Conservation (phyloP, 2,888 invertebrate genomes). For the Dromius quadrimaculatus region DNA sequence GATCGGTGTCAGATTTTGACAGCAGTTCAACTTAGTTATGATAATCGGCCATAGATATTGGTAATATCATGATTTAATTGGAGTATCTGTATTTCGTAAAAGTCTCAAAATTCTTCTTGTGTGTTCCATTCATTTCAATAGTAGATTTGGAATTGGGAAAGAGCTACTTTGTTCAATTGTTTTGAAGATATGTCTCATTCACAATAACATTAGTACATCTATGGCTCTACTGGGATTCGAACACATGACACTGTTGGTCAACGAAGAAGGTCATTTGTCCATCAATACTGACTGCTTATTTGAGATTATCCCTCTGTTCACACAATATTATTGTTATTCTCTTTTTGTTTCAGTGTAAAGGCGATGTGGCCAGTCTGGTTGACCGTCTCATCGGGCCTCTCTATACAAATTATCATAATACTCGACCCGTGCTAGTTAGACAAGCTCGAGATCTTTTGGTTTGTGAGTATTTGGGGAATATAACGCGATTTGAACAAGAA, state of each 20-base stretch:
- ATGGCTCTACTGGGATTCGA: too few relatives aligned
- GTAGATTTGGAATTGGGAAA: too few relatives aligned
- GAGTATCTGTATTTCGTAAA: neutral
- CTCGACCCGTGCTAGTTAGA: conserved; percentile 73
- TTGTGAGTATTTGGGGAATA: conserved; percentile 74
- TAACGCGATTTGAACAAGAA: conserved; percentile 73
- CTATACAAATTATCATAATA: conserved; percentile 73
- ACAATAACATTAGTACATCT: too few relatives aligned
- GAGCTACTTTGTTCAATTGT: too few relatives aligned
- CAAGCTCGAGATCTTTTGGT: conserved; percentile 78
- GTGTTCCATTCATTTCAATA: too few relatives aligned
- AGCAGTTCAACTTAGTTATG: conserved; percentile 1
- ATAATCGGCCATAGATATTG: neutral
- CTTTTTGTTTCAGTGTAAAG: conserved; percentile 62
- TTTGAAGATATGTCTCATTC: too few relatives aligned
- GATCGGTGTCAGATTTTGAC: conserved; percentile 14
- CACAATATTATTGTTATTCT: too few relatives aligned
- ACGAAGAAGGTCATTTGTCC: too few relatives aligned
- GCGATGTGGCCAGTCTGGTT: conserved; percentile 68
- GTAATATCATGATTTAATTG: neutral
- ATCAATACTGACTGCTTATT: too few relatives aligned
- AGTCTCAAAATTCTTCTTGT: neutral
- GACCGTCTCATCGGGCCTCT: conserved; percentile 74
- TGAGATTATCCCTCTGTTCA: too few relatives aligned
- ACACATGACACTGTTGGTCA: too few relatives aligned